Base-by-base conservation (phyloP, 2,888 invertebrate species). In the Rhogogaster chlorosoma region DNA sequence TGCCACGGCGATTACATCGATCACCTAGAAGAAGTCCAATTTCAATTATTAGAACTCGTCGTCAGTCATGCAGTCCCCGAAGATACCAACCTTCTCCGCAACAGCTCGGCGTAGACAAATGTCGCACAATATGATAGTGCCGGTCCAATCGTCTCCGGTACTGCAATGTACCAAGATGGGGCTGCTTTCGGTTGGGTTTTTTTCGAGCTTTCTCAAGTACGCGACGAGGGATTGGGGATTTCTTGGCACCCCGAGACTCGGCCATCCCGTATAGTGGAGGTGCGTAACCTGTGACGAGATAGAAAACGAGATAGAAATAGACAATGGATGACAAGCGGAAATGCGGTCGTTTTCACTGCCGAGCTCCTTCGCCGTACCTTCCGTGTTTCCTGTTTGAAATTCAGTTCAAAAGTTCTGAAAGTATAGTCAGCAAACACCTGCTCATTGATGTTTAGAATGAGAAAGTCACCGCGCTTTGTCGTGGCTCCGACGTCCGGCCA, bases 91-190 rank as follows among this genome's bases (percentile, higher is more conserved):
- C 53, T 93, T 92, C 87, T 94, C 94, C 18, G 91, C 90, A 0
- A 93, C 93, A 1, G 94, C 94, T 92, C 94, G 94, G 84, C 94
- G 93, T 57, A 96, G 89, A 87, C 94, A 94, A 84, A 95, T 94
- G 88, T 95, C 95, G 86, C 95, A 94, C 18, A 95, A 92, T 83
- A 95, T 94, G 36, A 95, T 94, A 1, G 95, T 95, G 7, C 96
- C 96, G 9, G 95, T 95, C 86, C 95, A 93, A 1, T 95, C 95
- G 29, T 95, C 95, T 5, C 96, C 95, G 85, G 95, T 95, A 91
- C 95, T 95, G 92, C 95, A 95, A 88, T 95, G 95, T 0, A 95
- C 94, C 3, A 95, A 91, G 4, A 95, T 91, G 0, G 95, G 94
- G 22, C 93, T 92, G 22, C 9, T 71, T 22, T 89, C 86, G 45